A percentile compares a stretch with the other conserved stretches of the same genome.
Evolutionary conservation across 2,888 invertebrate species (phyloP).

Genomic region (Calameuta idolon): DNA sequence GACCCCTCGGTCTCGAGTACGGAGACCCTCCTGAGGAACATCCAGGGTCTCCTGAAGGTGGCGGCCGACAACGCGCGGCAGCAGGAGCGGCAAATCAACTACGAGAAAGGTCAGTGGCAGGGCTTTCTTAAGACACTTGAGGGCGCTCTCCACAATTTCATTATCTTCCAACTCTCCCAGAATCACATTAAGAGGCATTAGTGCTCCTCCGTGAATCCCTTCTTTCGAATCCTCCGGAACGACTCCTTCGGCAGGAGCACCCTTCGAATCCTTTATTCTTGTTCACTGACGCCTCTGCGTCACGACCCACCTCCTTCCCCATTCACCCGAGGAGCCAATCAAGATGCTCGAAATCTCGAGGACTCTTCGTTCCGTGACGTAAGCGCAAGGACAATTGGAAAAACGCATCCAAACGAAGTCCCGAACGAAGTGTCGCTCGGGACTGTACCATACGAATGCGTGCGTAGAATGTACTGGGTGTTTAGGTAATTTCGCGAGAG

Average conservation of each 20-base stretch:
- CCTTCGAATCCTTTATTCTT: too few relatives aligned
- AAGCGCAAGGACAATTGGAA: too few relatives aligned
- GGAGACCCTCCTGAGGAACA: constrained; percentile 93
- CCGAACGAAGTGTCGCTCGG: constrained; percentile 34
- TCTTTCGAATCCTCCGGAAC: constrained; percentile 10
- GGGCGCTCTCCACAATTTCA: constrained; percentile 66
- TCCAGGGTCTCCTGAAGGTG: constrained; percentile 94
- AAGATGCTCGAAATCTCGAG: too few relatives aligned
- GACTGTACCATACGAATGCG: constrained; percentile 33
- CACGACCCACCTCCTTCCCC: too few relatives aligned
- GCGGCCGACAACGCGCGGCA: constrained; percentile 98
- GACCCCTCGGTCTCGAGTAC: constrained; percentile 83
- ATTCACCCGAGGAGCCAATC: too few relatives aligned
- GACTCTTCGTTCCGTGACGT: too few relatives aligned
- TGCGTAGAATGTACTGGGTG: constrained; percentile 14
- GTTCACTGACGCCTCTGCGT: too few relatives aligned
- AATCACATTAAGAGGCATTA: constrained; percentile 63
- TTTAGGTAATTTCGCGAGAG: too few relatives aligned
- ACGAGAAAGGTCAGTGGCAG: constrained; percentile 89
- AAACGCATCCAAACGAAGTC: constrained; percentile 6
- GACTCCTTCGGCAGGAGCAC: not conserved
- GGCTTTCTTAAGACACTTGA: constrained; percentile 66
- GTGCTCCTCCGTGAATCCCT: constrained; percentile 11
- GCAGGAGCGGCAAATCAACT: constrained; percentile 94
- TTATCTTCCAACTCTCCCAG: constrained; percentile 64